Evolutionary conservation across 2,113 vertebrate species (phyloP), one percentile per base, ranked within the genome.

Genomic region (Trochalopteron elliotii): DNA sequence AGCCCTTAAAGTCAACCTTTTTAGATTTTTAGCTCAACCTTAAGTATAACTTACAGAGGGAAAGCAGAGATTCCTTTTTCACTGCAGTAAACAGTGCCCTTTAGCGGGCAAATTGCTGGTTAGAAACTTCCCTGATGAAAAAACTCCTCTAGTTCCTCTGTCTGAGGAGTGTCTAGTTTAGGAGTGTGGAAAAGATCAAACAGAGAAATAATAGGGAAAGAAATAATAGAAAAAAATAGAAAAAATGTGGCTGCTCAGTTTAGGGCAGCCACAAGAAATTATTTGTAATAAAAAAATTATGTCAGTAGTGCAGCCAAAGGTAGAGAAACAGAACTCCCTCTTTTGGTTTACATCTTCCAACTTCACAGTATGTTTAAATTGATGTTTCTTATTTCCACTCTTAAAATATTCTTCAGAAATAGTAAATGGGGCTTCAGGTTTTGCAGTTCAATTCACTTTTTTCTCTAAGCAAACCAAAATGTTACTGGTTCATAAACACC

Each of bases 51-150:
- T 50, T 85, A 12, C 12, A 37, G 15, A 77, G 25, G 52, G 33
- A 81, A 77, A 76, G 60, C 44, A 74, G 68, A 65, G 35, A 50
- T 85, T 63, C 49, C 31, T 74, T 93, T 93, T 72, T 49, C 24
- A 59, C 20, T 56, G 83, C 60, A 91, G 92, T 87, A 59, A 93
- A 92, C 60, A 74, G 76, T 96, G 88, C 68, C 87, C 84, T 94
- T 95, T 59, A 93, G 90, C 0, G 10, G 90, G 92, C 83, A 95
- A 96, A 83, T 67, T 63, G 67, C 35, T 72, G 31, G 11, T 83
- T 93, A 83, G 87, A 90, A 89, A 90, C 50, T 63, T 88, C 21
- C 15, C 39, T 59, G 52, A 44, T 56, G 35, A 64, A 75, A 86
- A 52, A 23, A 61, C 11, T 84, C 39, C 22, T 60, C 37, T 72